Conservation (phyloP, 2,888 invertebrate species). For the Endotricha flammealis region DNA sequence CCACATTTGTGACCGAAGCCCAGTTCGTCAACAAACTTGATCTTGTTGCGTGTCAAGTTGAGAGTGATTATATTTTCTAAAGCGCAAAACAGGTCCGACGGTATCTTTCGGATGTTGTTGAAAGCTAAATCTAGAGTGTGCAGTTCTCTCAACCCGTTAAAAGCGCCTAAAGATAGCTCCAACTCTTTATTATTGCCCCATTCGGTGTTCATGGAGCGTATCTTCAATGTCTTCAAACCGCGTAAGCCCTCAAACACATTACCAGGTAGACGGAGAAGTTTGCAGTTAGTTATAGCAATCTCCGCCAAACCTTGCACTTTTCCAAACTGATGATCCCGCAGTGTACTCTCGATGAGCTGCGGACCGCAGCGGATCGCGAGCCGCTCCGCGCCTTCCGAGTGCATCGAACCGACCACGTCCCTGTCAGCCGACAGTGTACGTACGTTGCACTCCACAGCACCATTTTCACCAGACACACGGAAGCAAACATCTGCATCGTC, state of each 20-base stretch:
- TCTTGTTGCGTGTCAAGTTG: slow-evolving; percentile 90
- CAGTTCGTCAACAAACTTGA: slow-evolving; percentile 86
- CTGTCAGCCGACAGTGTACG: slow-evolving; percentile 84
- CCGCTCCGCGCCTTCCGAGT: slow-evolving; percentile 85
- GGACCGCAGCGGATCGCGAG: slow-evolving; percentile 85
- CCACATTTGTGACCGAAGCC: slow-evolving; percentile 82
- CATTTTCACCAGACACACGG: slow-evolving; percentile 60
- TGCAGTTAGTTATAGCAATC: slow-evolving; percentile 86
- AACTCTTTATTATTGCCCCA: slow-evolving; percentile 86
- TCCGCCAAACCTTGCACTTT: slow-evolving; percentile 87
- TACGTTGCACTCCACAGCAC: slow-evolving; percentile 80
- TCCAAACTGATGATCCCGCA: slow-evolving; percentile 85
- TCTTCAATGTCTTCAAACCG: slow-evolving; percentile 86
- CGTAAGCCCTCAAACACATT: slow-evolving; percentile 88
- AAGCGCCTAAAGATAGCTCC: slow-evolving; percentile 83
- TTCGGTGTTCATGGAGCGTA: slow-evolving; percentile 88
- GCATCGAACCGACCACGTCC: slow-evolving; percentile 80
- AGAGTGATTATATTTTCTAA: slow-evolving; percentile 88
- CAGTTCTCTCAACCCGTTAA: slow-evolving; percentile 87
- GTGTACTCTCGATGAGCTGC: slow-evolving; percentile 81
- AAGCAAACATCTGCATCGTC: slow-evolving; percentile 65
- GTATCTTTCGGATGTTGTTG: slow-evolving; percentile 88
- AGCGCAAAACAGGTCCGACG: slow-evolving; percentile 88
- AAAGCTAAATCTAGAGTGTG: slow-evolving; percentile 87
- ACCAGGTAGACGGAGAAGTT: slow-evolving; percentile 85